phyloP scores from a whole-genome alignment of 2,113 vertebrate species.

The Spermophilus dauricus region DNA sequence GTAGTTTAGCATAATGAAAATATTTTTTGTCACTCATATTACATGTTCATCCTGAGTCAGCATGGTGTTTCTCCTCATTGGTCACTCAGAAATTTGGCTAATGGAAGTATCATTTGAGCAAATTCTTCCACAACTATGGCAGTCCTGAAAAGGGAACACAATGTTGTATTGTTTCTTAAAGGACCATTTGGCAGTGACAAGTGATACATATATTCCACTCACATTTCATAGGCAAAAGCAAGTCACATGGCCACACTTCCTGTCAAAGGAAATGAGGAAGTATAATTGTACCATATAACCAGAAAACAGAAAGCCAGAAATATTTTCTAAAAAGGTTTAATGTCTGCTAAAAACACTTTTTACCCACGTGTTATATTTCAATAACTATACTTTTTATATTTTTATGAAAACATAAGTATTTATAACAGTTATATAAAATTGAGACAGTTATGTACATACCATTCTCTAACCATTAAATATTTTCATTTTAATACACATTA shows the following conservation, averaged over 20 bases:
- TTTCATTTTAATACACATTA: not conserved
- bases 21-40: not conserved
- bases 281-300: not conserved
- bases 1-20: not conserved
- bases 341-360: not conserved
- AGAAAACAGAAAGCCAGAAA: slow-evolving; percentile 23
- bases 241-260: not conserved
- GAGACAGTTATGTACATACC: not conserved
- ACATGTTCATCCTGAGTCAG: not conserved
- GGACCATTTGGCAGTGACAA: not conserved
- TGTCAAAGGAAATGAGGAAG: not conserved
- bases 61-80: not conserved
- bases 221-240: not conserved
- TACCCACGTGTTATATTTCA: not conserved
- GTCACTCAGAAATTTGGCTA: slow-evolving; percentile 4
- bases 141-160: not conserved
- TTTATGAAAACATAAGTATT: slow-evolving; percentile 16
- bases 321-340: not conserved
- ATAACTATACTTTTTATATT: not conserved
- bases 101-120: not conserved
- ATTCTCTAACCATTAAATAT: not conserved
- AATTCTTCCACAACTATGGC: not conserved
- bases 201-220: not conserved
- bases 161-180: not conserved
- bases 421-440: slow-evolving; percentile 30